Conservation (phyloP, 2,888 invertebrate species). For the Eurytoma adleriae region DNA sequence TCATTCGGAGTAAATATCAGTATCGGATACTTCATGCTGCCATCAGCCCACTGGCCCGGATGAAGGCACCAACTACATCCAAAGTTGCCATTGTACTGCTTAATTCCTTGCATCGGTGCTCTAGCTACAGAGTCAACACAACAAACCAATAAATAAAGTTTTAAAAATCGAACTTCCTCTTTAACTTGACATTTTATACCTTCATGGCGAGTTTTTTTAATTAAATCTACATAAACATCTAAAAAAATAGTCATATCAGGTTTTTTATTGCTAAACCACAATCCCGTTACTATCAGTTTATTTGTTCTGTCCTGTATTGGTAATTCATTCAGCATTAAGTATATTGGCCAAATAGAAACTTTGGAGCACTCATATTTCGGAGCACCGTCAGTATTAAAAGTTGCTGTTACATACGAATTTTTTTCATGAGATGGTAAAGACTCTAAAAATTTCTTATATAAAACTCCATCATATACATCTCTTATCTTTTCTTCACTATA, state of each 20-base stretch:
- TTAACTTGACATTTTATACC: background rate
- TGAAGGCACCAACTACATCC: too few species aligned
- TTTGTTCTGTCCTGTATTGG: conserved; percentile 2
- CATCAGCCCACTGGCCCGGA: background rate
- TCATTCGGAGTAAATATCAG: background rate
- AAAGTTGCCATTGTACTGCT: too few species aligned
- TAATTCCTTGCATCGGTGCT: too few species aligned
- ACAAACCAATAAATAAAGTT: background rate
- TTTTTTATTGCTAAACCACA: conserved; percentile 11
- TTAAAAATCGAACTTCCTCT: background rate
- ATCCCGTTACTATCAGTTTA: background rate
- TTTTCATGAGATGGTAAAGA: conserved; percentile 4
- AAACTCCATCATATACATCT: conserved; percentile 29
- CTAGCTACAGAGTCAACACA: too few species aligned
- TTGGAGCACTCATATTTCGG: conserved; percentile 15
- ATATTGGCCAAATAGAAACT: conserved; percentile 27
- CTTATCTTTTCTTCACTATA: background rate
- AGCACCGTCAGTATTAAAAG: conserved; percentile 28
- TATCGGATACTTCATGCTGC: background rate
- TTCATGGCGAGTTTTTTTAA: too few species aligned
- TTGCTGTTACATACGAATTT: conserved; percentile 3
- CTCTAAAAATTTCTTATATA: conserved; percentile 11
- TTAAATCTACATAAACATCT: conserved; percentile 2
- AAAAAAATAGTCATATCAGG: conserved; percentile 25
- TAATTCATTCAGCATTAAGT: conserved; percentile 11